Conservation (phyloP, 2,113 vertebrate species). For the Scolopax mira region DNA sequence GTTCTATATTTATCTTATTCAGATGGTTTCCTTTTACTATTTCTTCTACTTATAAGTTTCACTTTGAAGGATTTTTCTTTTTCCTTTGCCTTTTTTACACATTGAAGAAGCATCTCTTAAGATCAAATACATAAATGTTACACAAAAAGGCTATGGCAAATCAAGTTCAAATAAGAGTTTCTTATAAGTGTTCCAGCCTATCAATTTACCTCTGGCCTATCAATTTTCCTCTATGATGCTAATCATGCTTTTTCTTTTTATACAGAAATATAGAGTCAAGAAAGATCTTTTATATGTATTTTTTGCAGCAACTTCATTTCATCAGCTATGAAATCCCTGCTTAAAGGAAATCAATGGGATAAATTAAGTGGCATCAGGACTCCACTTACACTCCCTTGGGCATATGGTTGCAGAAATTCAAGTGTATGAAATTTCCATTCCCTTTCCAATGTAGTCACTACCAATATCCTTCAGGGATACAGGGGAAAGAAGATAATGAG, state of each 20-base stretch:
- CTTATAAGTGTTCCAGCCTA: background rate
- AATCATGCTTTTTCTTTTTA: background rate
- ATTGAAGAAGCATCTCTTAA: background rate
- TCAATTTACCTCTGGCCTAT: background rate
- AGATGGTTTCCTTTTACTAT: background rate
- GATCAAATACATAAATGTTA: background rate
- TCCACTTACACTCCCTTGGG: background rate
- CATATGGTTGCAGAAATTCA: background rate
- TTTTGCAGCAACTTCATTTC: background rate
- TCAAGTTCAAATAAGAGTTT: background rate
- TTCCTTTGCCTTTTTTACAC: background rate
- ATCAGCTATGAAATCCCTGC: background rate
- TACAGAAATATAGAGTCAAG: background rate
- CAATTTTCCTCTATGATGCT: background rate
- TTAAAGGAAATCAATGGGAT: background rate
- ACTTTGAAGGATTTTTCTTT: background rate
- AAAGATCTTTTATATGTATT: background rate
- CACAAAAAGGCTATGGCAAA: background rate
- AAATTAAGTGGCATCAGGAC: background rate
- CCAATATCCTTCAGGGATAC: background rate
- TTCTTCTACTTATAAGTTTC: background rate
- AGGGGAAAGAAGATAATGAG: background rate
- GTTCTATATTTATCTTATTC: background rate
- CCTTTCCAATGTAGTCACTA: background rate
- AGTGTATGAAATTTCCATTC: background rate